A percentile compares a stretch with the other conserved stretches of the same genome.
These are phyloP conservation scores for Cryptoleucopteryx plumbea DNA, from an alignment of 2,113 vertebrate species.

Conservation along the genomic window DNA sequence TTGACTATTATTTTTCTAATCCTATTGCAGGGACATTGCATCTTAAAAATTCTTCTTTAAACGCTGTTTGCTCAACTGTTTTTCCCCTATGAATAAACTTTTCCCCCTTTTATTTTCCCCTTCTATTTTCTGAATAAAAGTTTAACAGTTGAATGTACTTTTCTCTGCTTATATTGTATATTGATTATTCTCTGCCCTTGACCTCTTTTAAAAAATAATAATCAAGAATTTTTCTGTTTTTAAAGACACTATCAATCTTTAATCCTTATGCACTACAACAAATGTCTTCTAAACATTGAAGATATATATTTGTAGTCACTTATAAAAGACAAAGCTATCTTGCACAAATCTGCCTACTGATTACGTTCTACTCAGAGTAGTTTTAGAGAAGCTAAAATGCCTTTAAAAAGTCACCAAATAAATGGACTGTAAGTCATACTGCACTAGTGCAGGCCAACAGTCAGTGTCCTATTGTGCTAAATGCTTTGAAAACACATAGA, in stretches of 20 bases:
- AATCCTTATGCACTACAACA: background rate
- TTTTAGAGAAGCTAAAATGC: background rate
- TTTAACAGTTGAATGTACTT: background rate
- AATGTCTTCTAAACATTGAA: background rate
- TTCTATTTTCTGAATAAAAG: background rate
- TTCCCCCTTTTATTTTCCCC: background rate
- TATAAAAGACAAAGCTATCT: background rate
- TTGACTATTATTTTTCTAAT: background rate
- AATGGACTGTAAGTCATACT: background rate
- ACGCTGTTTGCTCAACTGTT: background rate
- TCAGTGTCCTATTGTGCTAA: background rate
- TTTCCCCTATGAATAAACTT: background rate
- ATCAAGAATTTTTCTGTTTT: background rate
- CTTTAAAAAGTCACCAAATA: background rate
- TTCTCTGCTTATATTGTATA: background rate
- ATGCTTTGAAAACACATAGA: conserved; percentile 32
- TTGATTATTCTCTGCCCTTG: background rate
- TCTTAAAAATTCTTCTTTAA: background rate
- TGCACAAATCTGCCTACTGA: background rate
- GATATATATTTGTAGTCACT: background rate
- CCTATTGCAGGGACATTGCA: background rate
- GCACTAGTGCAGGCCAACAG: background rate
- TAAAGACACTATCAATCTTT: background rate
- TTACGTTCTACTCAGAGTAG: background rate
- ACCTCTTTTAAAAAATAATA: background rate